Evolutionary conservation across 2,797 vertebrate genomes (phyloP).

Genomic region (Gadopsis marmoratus): DNA sequence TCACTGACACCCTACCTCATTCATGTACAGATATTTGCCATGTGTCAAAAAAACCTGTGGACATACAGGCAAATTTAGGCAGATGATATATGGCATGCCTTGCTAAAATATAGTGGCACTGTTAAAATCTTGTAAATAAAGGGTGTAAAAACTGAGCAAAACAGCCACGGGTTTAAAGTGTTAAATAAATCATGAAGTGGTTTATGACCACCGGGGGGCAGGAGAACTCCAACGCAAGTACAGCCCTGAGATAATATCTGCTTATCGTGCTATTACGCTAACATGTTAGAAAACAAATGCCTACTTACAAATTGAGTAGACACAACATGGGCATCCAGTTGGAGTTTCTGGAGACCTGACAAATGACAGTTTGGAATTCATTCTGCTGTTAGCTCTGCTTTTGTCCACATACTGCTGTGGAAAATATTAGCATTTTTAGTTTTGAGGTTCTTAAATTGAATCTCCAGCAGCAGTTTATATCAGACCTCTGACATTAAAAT

Average conservation of each 20-base stretch:
- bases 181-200: background rate
- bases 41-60: background rate
- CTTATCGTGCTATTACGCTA: background rate
- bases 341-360: background rate
- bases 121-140: background rate
- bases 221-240: background rate
- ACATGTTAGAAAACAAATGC: background rate
- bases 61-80: background rate
- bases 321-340: background rate
- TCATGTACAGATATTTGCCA: background rate
- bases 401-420: background rate
- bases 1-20: background rate
- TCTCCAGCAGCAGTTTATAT: background rate
- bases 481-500: background rate
- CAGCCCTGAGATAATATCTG: background rate
- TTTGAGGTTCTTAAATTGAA: background rate
- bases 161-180: background rate
- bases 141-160: background rate
- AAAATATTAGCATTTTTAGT: slow-evolving; percentile 5
- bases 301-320: background rate
- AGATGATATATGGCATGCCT: background rate
- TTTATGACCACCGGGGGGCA: background rate
- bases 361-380: background rate
- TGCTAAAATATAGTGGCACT: background rate
- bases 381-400: background rate